These are phyloP conservation scores for Morone saxatilis DNA, from an alignment of 2,113 vertebrate genomes.

Conservation along the genomic window DNA sequence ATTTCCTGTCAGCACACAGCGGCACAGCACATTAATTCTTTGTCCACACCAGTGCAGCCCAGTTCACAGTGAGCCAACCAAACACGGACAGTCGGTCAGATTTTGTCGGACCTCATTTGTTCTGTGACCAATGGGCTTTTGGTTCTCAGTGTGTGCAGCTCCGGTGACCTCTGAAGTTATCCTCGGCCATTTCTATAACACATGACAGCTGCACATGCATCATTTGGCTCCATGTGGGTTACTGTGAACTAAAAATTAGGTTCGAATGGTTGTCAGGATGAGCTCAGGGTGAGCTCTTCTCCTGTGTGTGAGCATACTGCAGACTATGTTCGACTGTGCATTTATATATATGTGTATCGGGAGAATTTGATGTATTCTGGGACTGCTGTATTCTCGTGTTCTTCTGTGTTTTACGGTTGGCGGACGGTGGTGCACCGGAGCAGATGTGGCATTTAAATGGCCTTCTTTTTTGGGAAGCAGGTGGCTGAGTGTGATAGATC, in stretches of 20 bases:
- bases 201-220: conserved; percentile 65
- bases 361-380: conserved; percentile 19
- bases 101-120: conserved; percentile 53
- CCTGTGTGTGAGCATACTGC: background rate
- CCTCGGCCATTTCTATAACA: conserved; percentile 45
- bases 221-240: conserved; percentile 52
- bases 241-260: conserved; percentile 33
- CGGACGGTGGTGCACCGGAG: conserved; percentile 58
- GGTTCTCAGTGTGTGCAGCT: conserved; percentile 45
- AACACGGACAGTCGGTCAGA: conserved; percentile 67
- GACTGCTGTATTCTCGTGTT: conserved; percentile 12
- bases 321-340: background rate
- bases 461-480: conserved; percentile 79
- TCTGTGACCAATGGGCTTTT: conserved; percentile 63
- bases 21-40: conserved; percentile 13
- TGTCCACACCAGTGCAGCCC: conserved; percentile 30
- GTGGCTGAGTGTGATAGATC: conserved; percentile 81
- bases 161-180: conserved; percentile 63
- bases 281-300: conserved; percentile 13
- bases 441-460: conserved; percentile 82
- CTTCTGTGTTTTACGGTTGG: conserved; percentile 42
- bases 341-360: conserved; percentile 1
- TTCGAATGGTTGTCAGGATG: conserved; percentile 29
- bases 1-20: conserved; percentile 8
- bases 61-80: conserved; percentile 48